These are phyloP conservation scores for Amphimallon solstitiale DNA, from an alignment of 2,888 invertebrate genomes.

Conservation along the genomic window DNA sequence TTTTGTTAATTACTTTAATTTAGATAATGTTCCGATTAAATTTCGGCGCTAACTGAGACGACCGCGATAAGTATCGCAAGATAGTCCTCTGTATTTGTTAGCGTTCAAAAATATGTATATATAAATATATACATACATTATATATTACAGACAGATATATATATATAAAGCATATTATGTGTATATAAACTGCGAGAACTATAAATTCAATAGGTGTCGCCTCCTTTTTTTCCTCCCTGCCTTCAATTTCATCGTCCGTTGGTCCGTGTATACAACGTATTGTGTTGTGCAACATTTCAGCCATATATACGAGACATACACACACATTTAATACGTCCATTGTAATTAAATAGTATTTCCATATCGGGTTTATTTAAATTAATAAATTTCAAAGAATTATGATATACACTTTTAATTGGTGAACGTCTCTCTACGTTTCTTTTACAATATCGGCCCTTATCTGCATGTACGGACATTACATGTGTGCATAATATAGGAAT, in stretches of 20 bases:
- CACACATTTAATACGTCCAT: conserved; percentile 19
- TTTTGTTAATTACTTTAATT: conserved; percentile 36
- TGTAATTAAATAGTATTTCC: conserved; percentile 27
- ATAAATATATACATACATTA: conserved; percentile 2
- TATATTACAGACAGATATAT: not conserved
- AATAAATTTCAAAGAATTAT: conserved; percentile 30
- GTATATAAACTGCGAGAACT: conserved; percentile 5
- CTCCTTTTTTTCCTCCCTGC: conserved; percentile 13
- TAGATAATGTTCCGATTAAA: conserved; percentile 36
- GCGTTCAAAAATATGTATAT: not conserved
- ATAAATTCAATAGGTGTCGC: conserved; percentile 29
- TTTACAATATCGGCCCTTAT: not conserved
- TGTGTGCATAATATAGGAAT: no score
- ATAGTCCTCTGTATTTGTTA: not conserved
- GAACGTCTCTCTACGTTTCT: not conserved
- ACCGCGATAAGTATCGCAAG: conserved; percentile 23
- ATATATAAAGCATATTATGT: not conserved
- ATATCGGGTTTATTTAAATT: conserved; percentile 27
- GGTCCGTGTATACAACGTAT: conserved; percentile 5
- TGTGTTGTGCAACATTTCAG: conserved; percentile 20
- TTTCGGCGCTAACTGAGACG: conserved; percentile 31
- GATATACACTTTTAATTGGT: conserved; percentile 17
- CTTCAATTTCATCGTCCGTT: conserved; percentile 8
- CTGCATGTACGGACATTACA: no score
- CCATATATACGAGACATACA: no score